Evolutionary conservation across 2,797 vertebrate species (phyloP), one percentile per base, ranked within the genome.

Genomic region (Schizopygopsis malacanthus): DNA sequence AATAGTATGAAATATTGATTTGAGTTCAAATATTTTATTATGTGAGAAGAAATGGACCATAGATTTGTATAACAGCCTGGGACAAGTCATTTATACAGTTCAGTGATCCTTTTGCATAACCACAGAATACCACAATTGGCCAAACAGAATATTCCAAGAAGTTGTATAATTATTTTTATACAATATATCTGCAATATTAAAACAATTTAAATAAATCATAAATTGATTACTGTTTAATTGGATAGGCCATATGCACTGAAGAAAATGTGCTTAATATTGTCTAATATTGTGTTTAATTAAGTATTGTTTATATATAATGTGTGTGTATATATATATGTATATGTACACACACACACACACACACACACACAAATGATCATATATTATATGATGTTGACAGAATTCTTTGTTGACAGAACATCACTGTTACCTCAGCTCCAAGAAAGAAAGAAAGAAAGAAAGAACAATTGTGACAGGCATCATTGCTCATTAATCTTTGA

Each of bases 401-500:
- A 54, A 52, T 33, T 47, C 13, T 33, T 33, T 52, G 45, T 50
- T 75, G 18, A 5, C 10, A 20, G 4, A 54, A 52, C 13, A 41
- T 11, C 6, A 16, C 15, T 2, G 7, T 20, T 54, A 8, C 2
- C 52, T 54, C 52, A 2, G 6, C 8, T 63, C n/a, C n/a, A 28
- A 28, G 12, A 33, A 65, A 33, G 13, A 65, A 63, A 63, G 25
- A 65, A 67, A 33, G 20, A 70, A 15, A 70, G 8, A 13, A 43
- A 13, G 12, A 79, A 25, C 20, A 43, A n/a, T 12, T 25, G 9
- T 70, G 16, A n/a, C 9, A 7, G 33, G 52, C 22, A 82, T 86
- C 82, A 71, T 75, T 87, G 83, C 52, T 9, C 37, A 50, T 81
- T 73, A 28, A 22, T 85, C 28, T 71, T 61, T 65, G 33, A 59